Base-by-base conservation (phyloP, 1,140 invertebrate species). In the Paralvinella palmiformis region DNA sequence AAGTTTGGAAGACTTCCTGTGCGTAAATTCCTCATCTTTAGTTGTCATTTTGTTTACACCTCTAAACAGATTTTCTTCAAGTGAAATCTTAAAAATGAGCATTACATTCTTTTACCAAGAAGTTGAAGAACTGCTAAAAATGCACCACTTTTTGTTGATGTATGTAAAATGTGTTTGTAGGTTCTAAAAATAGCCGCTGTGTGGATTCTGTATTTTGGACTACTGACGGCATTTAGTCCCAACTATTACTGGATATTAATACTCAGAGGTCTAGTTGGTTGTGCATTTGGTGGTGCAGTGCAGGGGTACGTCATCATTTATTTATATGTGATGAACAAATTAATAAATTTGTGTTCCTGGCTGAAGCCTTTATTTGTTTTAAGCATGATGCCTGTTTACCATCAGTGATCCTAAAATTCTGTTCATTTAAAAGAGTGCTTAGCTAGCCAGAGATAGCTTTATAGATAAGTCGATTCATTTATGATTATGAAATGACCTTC, bases 201-300 rank as follows among this genome's bases (percentile, higher is more conserved):
- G 13, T 62, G 57, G 45, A 67, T 69, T 35, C 22, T 91, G 78
- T 91, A 91, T 74, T 94, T 92, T 81, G 92, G 91, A 41, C 81
- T 92, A 41, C 74, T 95, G 20, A 93, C 91, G 78, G 85, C 91
- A 1, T 87, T 94, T 72, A 88, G 92, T 1, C 91, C 91, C 27
- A 92, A 88, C 76, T 95, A 91, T 74, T 84, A 88, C 37, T 93
- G 92, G 90, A 84, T 96, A 22, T 77, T 96, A 22, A 84, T 94
- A 56, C 82, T 95, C 33, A 83, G 93, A 77, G 90, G 90, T 50
- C 82, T 94, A 3, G 92, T 94, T 50, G 93, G 92, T n/a, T 94
- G 95, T 83, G 91, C 90, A 22, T 93, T 96, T 75, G 92, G 93
- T 68, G 94, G 92, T 81, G 90, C 92, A 31, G 91, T 92, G 63